Evolutionary conservation across 2,797 vertebrate genomes (phyloP).

Genomic region (Sciurus vulgaris): DNA sequence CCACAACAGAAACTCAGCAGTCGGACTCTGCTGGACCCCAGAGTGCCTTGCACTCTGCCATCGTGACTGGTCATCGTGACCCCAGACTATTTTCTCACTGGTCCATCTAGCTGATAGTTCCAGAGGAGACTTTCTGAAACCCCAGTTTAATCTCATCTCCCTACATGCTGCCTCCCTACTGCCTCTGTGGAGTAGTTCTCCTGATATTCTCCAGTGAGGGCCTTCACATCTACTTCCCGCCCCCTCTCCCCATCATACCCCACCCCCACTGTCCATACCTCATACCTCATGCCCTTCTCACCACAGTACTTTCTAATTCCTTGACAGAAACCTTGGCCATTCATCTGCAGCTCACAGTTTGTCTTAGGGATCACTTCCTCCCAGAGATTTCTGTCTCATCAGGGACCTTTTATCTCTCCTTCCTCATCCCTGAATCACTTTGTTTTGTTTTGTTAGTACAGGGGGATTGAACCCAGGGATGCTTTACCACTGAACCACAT

Average conservation of each 20-base stretch:
- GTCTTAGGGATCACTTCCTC: not conserved
- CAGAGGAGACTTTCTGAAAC: not conserved
- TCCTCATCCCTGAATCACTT: too few relatives aligned
- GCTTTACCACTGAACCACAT: too few relatives aligned
- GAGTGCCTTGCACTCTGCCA: not conserved
- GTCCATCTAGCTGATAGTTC: not conserved
- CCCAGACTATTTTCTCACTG: not conserved
- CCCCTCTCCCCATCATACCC: not conserved
- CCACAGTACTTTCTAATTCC: not conserved
- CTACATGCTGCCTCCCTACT: not conserved
- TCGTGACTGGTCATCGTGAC: too few relatives aligned
- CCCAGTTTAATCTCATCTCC: not conserved
- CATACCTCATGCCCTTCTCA: not conserved
- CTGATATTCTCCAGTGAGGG: not conserved
- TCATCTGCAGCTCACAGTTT: not conserved
- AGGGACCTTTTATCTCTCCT: not conserved
- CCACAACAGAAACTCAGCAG: not conserved
- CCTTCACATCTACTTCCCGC: not conserved
- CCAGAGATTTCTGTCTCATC: not conserved
- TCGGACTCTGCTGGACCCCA: not conserved
- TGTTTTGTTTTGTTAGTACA: too few relatives aligned
- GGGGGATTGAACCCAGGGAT: too few relatives aligned
- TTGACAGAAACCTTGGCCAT: not conserved
- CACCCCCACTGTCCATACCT: too few relatives aligned
- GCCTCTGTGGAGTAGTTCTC: not conserved